phyloP scores from a whole-genome alignment of 2,113 vertebrate genomes.

The Pogona vitticeps region DNA sequence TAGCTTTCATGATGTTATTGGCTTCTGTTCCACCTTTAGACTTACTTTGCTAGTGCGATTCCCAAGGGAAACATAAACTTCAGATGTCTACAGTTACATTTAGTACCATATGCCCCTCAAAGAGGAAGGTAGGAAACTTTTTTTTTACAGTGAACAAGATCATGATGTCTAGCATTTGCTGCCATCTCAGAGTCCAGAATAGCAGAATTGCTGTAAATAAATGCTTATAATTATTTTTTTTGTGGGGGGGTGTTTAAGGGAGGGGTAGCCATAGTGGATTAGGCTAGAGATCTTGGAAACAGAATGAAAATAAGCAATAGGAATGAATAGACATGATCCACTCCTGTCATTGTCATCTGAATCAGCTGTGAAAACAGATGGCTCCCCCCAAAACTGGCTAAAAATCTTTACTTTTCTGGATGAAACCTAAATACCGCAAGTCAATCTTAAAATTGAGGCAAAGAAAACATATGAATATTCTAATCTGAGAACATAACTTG shows the following conservation, averaged over 20 bases:
- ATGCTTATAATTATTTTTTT: not conserved
- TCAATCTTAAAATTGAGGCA: slow-evolving; percentile 34
- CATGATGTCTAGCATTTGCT: slow-evolving; percentile 18
- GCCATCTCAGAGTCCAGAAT: slow-evolving; percentile 44
- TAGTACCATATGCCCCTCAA: slow-evolving; percentile 47
- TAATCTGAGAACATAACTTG: slow-evolving; percentile 33
- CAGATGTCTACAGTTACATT: slow-evolving; percentile 43
- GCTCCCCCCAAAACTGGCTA: slow-evolving; percentile 1
- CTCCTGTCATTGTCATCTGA: slow-evolving; percentile 35
- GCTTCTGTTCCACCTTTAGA: slow-evolving; percentile 39
- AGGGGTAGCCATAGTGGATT: not conserved
- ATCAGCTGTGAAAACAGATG: slow-evolving; percentile 42
- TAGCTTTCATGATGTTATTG: slow-evolving; percentile 26
- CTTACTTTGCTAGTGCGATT: slow-evolving; percentile 40
- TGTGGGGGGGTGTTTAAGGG: too few relatives aligned
- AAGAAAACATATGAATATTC: slow-evolving; percentile 41
- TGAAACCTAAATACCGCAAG: slow-evolving; percentile 33
- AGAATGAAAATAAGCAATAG: slow-evolving; percentile 20
- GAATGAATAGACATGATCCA: slow-evolving; percentile 25
- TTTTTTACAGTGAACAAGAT: slow-evolving; percentile 8
- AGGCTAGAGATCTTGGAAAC: slow-evolving; percentile 21
- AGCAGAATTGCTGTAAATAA: not conserved
- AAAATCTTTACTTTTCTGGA: slow-evolving; percentile 34
- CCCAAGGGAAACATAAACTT: slow-evolving; percentile 23
- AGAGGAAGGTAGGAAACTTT: slow-evolving; percentile 34